Percentiles rank a stretch among this genome's conserved stretches.
phyloP scores from a whole-genome alignment of 64 coral and sea anemone species.

The Actinia equina region DNA sequence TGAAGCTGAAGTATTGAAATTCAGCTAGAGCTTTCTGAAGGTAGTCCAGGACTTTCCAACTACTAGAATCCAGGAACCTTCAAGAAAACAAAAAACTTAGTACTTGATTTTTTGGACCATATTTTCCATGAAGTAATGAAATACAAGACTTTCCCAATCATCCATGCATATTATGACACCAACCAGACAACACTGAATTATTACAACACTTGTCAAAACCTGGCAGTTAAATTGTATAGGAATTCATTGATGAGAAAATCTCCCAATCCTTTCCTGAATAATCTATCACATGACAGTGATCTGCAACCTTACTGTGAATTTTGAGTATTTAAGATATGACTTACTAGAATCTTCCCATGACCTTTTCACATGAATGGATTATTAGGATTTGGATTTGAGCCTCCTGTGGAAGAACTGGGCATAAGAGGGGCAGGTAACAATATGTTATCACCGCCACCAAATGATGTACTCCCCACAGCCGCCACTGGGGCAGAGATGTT shows the following conservation, averaged over 20 bases:
- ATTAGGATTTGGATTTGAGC: slow-evolving; percentile 20
- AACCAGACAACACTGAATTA: too few species aligned
- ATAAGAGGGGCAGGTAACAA: slow-evolving; percentile 54
- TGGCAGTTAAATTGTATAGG: too few species aligned
- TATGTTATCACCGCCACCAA: slow-evolving; percentile 29
- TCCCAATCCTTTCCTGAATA: too few species aligned
- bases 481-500: not conserved
- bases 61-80: not conserved
- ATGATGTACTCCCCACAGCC: not conserved
- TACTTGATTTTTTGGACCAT: not conserved
- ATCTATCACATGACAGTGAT: too few species aligned
- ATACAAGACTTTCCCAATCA: too few species aligned
- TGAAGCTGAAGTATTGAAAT: not conserved
- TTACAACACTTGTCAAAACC: too few species aligned
- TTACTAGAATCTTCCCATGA: slow-evolving; percentile 1
- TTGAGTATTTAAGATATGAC: not conserved
- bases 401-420: slow-evolving; percentile 24
- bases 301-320: too few species aligned
- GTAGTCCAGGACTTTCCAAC: not conserved
- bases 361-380: slow-evolving; percentile 42
- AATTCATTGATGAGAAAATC: too few species aligned
- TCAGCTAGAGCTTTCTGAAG: not conserved
- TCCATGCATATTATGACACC: too few species aligned
- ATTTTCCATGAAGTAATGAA: too few species aligned
- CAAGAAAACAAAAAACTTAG: not conserved